A percentile compares a stretch with the other conserved stretches of the same genome.
Conservation (phyloP, 2,113 vertebrate species). For the Mirounga angustirostris region DNA sequence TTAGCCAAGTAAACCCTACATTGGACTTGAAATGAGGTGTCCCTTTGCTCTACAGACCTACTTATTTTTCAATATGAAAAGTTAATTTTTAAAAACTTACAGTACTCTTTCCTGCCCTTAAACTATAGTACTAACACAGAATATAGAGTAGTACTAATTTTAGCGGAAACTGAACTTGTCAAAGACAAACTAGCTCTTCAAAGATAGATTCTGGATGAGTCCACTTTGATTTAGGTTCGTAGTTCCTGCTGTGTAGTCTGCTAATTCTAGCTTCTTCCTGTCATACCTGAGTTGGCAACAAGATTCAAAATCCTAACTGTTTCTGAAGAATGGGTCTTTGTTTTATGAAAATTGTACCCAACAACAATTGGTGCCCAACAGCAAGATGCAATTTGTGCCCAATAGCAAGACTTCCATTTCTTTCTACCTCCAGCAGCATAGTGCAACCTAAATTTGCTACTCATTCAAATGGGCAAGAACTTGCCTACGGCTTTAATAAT, state of each 20-base stretch:
- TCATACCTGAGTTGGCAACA: neutral
- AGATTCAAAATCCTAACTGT: neutral
- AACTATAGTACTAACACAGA: neutral
- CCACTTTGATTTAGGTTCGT: neutral
- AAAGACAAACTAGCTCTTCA: neutral
- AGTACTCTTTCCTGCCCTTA: neutral
- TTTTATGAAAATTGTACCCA: slow-evolving; percentile 36
- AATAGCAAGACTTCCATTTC: slow-evolving; percentile 29
- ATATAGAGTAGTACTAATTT: neutral
- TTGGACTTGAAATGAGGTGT: neutral
- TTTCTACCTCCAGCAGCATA: neutral
- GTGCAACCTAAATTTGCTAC: neutral
- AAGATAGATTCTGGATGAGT: neutral
- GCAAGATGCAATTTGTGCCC: neutral
- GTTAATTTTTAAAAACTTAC: neutral
- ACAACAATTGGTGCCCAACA: neutral
- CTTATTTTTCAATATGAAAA: neutral
- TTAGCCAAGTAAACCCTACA: neutral
- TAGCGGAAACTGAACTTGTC: neutral
- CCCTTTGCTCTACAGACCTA: neutral
- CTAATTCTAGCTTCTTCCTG: neutral
- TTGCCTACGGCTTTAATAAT: neutral
- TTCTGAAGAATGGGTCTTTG: slow-evolving; percentile 50
- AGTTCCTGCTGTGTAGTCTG: neutral
- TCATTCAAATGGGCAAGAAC: neutral